These are phyloP conservation scores for Bombyx mandarina DNA, from an alignment of 1,140 invertebrate species.

Conservation along the genomic window DNA sequence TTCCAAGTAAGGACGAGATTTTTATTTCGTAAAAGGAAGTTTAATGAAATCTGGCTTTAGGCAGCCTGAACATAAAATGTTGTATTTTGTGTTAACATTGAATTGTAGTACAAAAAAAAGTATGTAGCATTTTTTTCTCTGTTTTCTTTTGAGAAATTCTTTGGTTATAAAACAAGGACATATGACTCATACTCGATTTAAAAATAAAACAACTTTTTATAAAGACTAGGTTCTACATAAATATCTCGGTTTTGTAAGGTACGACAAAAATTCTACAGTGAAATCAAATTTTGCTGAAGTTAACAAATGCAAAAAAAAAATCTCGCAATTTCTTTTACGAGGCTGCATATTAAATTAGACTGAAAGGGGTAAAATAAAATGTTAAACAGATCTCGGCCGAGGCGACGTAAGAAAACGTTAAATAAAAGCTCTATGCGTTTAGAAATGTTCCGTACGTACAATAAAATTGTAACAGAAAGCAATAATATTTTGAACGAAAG, in stretches of 20 bases:
- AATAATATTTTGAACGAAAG: no score
- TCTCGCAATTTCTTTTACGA: conserved; percentile 37
- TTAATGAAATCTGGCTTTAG: conserved; percentile 44
- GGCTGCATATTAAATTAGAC: conserved; percentile 48
- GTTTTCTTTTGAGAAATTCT: no score
- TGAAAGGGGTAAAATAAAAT: conserved; percentile 48
- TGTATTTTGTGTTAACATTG: not conserved
- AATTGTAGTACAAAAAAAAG: not conserved
- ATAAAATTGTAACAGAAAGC: no score
- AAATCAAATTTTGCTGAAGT: conserved; percentile 33
- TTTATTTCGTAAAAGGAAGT: conserved; percentile 36
- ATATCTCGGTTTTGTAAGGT: conserved; percentile 15
- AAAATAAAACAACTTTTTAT: no score
- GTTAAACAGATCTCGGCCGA: conserved; percentile 33
- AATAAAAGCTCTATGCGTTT: no score
- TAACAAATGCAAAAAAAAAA: conserved; percentile 39
- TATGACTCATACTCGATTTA: no score
- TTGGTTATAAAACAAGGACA: no score
- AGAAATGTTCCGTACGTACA: no score
- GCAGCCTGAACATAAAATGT: not conserved
- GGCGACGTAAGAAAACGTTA: conserved; percentile 1
- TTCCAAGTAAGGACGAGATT: conserved; percentile 45
- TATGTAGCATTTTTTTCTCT: no score
- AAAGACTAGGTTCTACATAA: no score
- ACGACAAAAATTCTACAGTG: conserved; percentile 16